Evolutionary conservation across 1,140 invertebrate genomes (phyloP).

Genomic region (Tetragnatha versicolor): DNA sequence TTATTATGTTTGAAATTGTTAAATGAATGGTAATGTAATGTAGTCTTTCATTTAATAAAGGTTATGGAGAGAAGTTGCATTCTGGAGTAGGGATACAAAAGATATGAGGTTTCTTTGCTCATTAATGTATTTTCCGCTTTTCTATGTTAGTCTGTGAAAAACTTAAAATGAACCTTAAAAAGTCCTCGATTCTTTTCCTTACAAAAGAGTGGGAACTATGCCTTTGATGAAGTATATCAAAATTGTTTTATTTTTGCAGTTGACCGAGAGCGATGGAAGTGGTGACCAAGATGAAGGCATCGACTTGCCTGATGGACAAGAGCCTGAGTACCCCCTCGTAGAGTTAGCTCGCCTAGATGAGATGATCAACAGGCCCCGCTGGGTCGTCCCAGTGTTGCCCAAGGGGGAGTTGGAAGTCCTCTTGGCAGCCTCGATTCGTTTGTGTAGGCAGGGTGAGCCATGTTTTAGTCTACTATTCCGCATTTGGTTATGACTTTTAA

Average conservation of each 20-base stretch:
- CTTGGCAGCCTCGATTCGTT: slow-evolving; percentile 85
- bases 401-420: slow-evolving; percentile 94
- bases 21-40: no score
- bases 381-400: slow-evolving; percentile 96
- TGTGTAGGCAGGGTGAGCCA: slow-evolving; percentile 76
- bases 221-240: neutral
- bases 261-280: slow-evolving; percentile 41
- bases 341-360: slow-evolving; percentile 89
- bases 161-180: neutral
- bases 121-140: no score
- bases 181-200: no score
- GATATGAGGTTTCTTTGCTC: no score
- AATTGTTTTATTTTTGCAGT: neutral
- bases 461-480: no score
- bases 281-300: slow-evolving; percentile 38
- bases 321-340: slow-evolving; percentile 76
- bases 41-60: no score
- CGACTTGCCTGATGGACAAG: slow-evolving; percentile 37
- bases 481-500: no score
- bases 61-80: no score
- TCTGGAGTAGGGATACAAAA: no score
- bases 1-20: no score
- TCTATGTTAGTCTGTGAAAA: no score
- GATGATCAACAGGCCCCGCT: slow-evolving; percentile 88
- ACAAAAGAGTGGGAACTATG: no score